phyloP scores from a whole-genome alignment of 1,140 invertebrate genomes.

The Watersipora subatra region DNA sequence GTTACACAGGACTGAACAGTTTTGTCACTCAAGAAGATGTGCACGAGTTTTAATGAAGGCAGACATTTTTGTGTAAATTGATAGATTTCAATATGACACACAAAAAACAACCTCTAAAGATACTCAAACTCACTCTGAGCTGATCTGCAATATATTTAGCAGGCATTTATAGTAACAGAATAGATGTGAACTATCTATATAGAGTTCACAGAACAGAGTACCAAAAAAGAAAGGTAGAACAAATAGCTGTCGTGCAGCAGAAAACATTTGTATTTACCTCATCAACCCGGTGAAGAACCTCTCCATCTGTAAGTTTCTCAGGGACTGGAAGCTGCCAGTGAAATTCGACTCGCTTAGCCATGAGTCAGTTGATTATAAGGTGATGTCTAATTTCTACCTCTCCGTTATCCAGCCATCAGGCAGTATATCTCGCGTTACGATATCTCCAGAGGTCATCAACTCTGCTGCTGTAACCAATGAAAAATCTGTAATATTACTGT shows the following conservation, averaged over 20 bases:
- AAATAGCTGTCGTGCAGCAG: background rate
- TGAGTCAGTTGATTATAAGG: no score
- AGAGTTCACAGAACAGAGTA: background rate
- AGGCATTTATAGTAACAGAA: background rate
- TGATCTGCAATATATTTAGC: background rate
- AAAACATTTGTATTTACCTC: conserved; percentile 49
- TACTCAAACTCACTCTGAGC: background rate
- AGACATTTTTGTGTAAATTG: no score
- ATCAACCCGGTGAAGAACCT: conserved; percentile 84
- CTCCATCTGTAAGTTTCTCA: conserved; percentile 65
- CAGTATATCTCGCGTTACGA: no score
- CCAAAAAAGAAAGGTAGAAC: background rate
- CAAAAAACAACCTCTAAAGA: background rate
- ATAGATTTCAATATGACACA: conserved; percentile 2
- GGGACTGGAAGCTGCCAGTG: conserved; percentile 92
- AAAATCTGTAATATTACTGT: no score
- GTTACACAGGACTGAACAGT: no score
- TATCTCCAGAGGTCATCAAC: no score
- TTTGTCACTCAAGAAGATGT: no score
- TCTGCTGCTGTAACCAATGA: no score
- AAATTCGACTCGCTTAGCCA: conserved; percentile 96
- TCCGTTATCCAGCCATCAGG: no score
- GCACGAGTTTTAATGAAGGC: no score
- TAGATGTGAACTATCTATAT: background rate
- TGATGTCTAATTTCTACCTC: no score